Conservation (phyloP, 2,113 vertebrate genomes). For the Tachysurus fulvidraco region DNA sequence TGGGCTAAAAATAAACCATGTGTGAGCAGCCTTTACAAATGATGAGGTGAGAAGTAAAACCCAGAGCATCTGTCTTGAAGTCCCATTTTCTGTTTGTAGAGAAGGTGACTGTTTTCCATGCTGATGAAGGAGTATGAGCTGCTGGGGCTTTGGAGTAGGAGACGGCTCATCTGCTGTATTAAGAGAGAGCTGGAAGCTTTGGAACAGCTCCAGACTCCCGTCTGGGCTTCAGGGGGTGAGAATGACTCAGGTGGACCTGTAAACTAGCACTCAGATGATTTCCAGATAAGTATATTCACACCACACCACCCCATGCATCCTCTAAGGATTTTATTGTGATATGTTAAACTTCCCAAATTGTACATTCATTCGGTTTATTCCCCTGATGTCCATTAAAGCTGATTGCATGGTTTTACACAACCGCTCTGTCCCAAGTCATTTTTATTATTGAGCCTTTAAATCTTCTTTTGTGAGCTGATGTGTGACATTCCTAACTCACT, state of each 20-base stretch:
- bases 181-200: slow-evolving; percentile 49
- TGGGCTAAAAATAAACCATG: slow-evolving; percentile 69
- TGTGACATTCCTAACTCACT: neutral
- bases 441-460: neutral
- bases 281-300: slow-evolving; percentile 10
- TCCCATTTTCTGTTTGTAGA: slow-evolving; percentile 64
- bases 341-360: neutral
- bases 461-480: neutral
- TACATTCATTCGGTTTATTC: neutral
- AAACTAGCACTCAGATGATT: slow-evolving; percentile 11
- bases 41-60: slow-evolving; percentile 59
- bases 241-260: slow-evolving; percentile 35
- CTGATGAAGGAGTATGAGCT: neutral
- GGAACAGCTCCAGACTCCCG: slow-evolving; percentile 8
- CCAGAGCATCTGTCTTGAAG: slow-evolving; percentile 71
- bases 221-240: slow-evolving; percentile 20
- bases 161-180: slow-evolving; percentile 55
- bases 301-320: neutral
- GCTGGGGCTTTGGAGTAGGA: slow-evolving; percentile 47
- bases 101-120: neutral
- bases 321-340: neutral
- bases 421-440: neutral
- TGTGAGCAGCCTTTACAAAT: slow-evolving; percentile 60
- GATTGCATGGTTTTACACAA: neutral
- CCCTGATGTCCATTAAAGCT: neutral